Evolutionary conservation across 2,113 vertebrate genomes (phyloP).

Genomic region (Carollia perspicillata): DNA sequence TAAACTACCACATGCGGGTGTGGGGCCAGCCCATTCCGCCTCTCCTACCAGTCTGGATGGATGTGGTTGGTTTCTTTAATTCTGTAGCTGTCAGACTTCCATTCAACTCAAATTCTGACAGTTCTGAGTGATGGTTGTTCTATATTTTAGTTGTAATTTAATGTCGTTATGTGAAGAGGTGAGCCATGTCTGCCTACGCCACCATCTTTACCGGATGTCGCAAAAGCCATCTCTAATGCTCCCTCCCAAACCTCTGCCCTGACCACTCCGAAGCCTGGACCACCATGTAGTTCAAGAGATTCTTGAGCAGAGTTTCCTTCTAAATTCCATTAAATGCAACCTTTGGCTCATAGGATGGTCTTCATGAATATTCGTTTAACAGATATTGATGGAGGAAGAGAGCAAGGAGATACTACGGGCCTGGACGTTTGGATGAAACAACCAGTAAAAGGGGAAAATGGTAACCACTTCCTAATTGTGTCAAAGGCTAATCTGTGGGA

Average conservation of each 20-base stretch:
- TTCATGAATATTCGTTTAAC: constrained; percentile 9
- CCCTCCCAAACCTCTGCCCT: not conserved
- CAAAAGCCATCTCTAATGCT: not conserved
- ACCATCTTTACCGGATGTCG: not conserved
- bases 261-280: not conserved
- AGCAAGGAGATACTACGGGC: not conserved
- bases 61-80: too few relatives aligned
- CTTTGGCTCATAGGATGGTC: not conserved
- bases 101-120: too few relatives aligned
- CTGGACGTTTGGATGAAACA: not conserved
- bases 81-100: too few relatives aligned
- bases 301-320: not conserved
- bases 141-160: too few relatives aligned
- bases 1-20: too few relatives aligned
- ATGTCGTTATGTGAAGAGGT: too few relatives aligned
- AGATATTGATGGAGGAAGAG: not conserved
- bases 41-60: too few relatives aligned
- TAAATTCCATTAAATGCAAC: not conserved
- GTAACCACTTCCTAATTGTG: not conserved
- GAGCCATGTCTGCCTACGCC: too few relatives aligned
- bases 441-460: not conserved
- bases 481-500: not conserved
- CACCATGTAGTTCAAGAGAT: not conserved
- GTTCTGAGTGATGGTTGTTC: too few relatives aligned
- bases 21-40: too few relatives aligned